Evolutionary conservation across 2,113 vertebrate species (phyloP), one percentile per base, ranked within the genome.

Genomic region (Oryctolagus cuniculus): DNA sequence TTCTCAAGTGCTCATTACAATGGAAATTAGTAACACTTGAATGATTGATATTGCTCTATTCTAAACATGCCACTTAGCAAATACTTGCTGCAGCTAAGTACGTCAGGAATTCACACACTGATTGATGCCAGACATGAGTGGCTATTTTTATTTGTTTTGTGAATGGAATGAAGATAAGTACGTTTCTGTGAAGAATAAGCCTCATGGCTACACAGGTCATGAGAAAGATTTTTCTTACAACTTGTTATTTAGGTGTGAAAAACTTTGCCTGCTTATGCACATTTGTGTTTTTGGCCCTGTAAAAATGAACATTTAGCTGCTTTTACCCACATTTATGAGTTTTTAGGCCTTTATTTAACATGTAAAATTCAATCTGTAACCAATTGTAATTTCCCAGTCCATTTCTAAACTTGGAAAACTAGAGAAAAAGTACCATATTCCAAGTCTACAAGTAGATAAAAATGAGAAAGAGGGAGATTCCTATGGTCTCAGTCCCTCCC

Each of bases 121-220:
- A 87, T 89, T 80, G 34, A 66, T 73, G 31, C 94, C 88, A 89
- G 70, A 36, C 63, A 24, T 0, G 1, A 49, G 80, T 90, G 92
- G 91, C 88, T 97, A 36, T 67, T 96, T 96, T 96, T 97, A 36
- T 67, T 96, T 96, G 95, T 95, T 87, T 89, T 96, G 79, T 80
- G 94, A 95, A 81, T 58, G 77, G 38, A 87, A 64, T 44, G 51
- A 94, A 74, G 81, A 61, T 21, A 36, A 12, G 15, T 34, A 36
- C 64, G 83, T 87, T 85, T 27, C 63, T 3, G 2, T 19, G 51
- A 96, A 90, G 78, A 94, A 80, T 51, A 91, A 93, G 34, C 19
- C 38, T 74, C 10, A 4, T 55, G 24, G 5, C 0, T 64, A 25
- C 34, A 36, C 77, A n/a, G 7, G 31, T 92, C 70, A n/a, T 44